Base-by-base conservation (phyloP, 2,797 vertebrate species). In the Leptatherina wallacei region DNA sequence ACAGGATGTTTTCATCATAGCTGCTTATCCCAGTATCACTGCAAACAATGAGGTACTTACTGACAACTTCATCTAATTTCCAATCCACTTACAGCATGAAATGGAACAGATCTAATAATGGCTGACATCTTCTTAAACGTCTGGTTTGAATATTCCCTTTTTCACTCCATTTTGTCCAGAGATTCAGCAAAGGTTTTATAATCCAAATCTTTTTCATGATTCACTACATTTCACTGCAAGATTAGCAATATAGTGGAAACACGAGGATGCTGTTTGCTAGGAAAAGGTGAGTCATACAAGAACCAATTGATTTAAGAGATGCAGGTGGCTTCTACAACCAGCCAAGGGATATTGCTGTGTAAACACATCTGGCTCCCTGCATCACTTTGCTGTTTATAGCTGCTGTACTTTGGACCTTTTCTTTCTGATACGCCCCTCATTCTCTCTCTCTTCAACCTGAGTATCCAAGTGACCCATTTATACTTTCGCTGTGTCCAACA, bases 301-400 rank as follows among this genome's bases (percentile, higher is more conserved):
- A 69, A 70, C 20, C 55, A 63, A 67, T 71, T 73, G 55, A 70
- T 84, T 64, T 74, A 72, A 78, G 61, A 58, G 14, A 42, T 61
- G 65, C 81, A 69, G 74, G 78, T 82, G 72, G 80, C 61, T 65
- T 64, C 68, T 49, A 20, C 16, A 29, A 55, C 69, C 66, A 78
- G 80, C 72, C 84, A 70, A 73, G 73, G 77, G 73, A 85, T 76
- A 86, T 88, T 69, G 81, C 90, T 94, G 87, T 89, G 92, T 82
- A 94, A 94, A 94, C 93, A 94, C 52, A 64, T 73, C 85, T 82
- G 82, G 77, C 70, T 65, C 33, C 71, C 82, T 84, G 88, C 58
- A 77, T 87, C 90, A 88, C 85, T 72, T 76, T 63, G 69, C 77
- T 81, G 67, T 83, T 84, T 67, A 76, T 78, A 84, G 87, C 78